Evolutionary conservation across 2,113 vertebrate genomes (phyloP).

Genomic region (Balaenoptera acutorostrata): DNA sequence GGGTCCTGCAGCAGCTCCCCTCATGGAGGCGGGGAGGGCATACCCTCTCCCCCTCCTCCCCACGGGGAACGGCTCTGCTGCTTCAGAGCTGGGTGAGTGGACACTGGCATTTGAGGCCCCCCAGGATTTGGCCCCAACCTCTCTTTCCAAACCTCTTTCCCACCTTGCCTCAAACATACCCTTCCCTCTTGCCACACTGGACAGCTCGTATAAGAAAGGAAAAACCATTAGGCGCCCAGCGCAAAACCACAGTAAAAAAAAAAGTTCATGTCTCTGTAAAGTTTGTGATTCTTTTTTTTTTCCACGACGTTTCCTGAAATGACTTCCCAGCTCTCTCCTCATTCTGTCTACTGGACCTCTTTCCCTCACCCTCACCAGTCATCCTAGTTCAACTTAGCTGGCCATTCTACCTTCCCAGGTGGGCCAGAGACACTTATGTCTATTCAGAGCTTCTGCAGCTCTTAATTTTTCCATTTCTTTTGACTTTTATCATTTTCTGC

Average conservation of each 20-base stretch:
- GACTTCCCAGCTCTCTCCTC: conserved; percentile 27
- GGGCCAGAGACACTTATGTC: neutral
- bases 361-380: no score
- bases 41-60: neutral
- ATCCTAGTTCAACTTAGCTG: neutral
- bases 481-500: neutral
- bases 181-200: conserved; percentile 39
- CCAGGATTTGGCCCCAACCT: neutral
- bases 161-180: neutral
- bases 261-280: conserved; percentile 37
- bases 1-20: neutral
- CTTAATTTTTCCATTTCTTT: neutral
- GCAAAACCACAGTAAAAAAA: conserved; percentile 58
- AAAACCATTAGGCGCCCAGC: conserved; percentile 60
- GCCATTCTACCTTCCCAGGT: neutral
- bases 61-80: rapidly evolving
- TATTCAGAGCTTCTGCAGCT: neutral
- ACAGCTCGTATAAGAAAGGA: conserved; percentile 45
- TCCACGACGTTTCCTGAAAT: conserved; percentile 30
- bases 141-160: conserved; percentile 49
- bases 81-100: neutral
- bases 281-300: conserved; percentile 34
- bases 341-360: neutral
- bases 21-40: rapidly evolving
- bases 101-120: neutral